These are phyloP conservation scores for Podarcis cretensis DNA, from an alignment of 2,113 vertebrate genomes.

Conservation along the genomic window DNA sequence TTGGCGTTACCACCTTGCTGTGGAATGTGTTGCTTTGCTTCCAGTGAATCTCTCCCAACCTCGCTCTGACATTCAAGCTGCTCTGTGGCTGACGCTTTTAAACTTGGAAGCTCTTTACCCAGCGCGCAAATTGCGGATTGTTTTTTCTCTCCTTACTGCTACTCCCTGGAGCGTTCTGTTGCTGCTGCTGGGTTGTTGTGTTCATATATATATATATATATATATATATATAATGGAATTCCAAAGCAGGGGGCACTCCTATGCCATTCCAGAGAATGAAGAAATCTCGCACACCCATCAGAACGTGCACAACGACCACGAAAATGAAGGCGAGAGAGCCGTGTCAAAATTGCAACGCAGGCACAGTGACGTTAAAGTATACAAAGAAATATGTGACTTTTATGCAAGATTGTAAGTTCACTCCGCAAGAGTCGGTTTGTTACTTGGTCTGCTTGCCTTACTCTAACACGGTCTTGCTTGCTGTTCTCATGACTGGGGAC, in stretches of 20 bases:
- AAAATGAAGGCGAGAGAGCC: constrained; percentile 82
- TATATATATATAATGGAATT: constrained; percentile 70
- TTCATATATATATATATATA: no score
- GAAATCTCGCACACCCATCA: constrained; percentile 71
- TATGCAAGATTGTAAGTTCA: constrained; percentile 95
- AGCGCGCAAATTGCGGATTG: constrained; percentile 42
- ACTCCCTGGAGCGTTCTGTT: constrained; percentile 16
- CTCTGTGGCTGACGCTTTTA: constrained; percentile 72
- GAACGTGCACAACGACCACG: constrained; percentile 61
- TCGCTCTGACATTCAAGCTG: constrained; percentile 38
- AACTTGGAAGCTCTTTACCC: constrained; percentile 74
- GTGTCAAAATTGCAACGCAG: constrained; percentile 90
- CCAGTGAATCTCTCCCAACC: constrained; percentile 53
- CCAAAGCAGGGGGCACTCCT: constrained; percentile 70
- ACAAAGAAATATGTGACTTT: constrained; percentile 99
- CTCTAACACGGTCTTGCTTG: constrained; percentile 3
- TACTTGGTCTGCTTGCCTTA: neutral
- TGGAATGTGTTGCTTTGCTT: constrained; percentile 61
- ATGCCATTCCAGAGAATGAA: constrained; percentile 84
- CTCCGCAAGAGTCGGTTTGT: neutral
- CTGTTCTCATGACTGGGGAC: constrained; percentile 10
- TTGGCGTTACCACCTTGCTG: constrained; percentile 34
- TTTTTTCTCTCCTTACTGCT: constrained; percentile 36
- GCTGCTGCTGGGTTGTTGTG: neutral
- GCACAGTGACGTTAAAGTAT: constrained; percentile 93